Evolutionary conservation across 92 coral and sea anemone species (phyloP), one percentile per base, ranked within the genome.

Genomic region (Paragorgia papillata): DNA sequence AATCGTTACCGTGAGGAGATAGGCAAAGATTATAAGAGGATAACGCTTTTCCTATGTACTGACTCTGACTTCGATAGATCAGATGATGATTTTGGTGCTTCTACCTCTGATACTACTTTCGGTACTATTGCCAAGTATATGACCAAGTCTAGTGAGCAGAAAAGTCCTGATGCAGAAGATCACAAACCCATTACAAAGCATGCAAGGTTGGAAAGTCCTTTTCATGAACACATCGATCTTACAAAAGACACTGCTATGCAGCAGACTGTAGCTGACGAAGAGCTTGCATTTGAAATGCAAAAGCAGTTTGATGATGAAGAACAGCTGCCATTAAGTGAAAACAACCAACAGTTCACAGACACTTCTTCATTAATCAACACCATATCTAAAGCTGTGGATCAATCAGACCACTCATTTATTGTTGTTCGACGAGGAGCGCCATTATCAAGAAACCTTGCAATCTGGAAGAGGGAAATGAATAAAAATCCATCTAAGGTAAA

Each of bases 11-110:
- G 82, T 53, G 88, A 83, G 25, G 84, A 67, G n/a, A 40, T 66
- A 1, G 82, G 84, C 7, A 80, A 64, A 57, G 87, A 87, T 48
- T 83, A 76, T 39, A 87, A 87, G 44, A 87, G 87, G 30, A 78
- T 87, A 33, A 82, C 90, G 1, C 58, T 88, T 24, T 80, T 26
- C 55, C 62, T 84, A 25, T 75, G 69, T 57, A 37, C 82, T n/a
- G 73, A 87, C 28, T 43, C 29, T 73, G 88, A 84, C 66, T 73
- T 77, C 41, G 35, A 79, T 73, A 79, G 55, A 73, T 70, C 91
- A 35, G 81, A 54, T 66, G 31, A 9, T 66, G 79, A 22, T 25
- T 46, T 60, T 17, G 67, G 54, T 65, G 73, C 21, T 65, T 5
- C 54, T 37, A 65, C 9, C 9, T 60, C 67, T 30, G 40, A 20